Evolutionary conservation across 2,113 vertebrate species (phyloP), one percentile per base, ranked within the genome.

Genomic region (Willisornis vidua): DNA sequence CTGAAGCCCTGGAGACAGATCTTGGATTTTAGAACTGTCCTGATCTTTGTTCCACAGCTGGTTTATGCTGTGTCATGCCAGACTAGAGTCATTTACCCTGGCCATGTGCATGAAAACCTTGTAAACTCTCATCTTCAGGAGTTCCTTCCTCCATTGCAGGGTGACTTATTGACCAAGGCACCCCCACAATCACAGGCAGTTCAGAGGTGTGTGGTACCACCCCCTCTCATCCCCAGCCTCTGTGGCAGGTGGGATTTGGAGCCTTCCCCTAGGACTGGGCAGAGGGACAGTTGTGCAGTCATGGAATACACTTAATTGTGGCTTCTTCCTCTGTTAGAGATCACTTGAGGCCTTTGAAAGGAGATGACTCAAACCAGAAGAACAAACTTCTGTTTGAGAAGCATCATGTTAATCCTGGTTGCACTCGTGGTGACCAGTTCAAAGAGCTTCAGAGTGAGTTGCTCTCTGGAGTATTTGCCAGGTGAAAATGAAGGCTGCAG

Each of bases 251-350:
- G 58, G 12, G 9, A 4, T 10, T 37, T 55, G 63, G 51, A 89
- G 35, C 81, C 71, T 85, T 35, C 68, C 41, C 8, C 43, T 75
- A 79, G 85, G 29, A 55, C 9, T 15, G 63, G 61, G 78, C 85
- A 96, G 87, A 93, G 81, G 90, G 93, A 31, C 72, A 75, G 65
- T 84, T 71, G 72, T 86, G 94, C 90, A 83, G 70, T 16, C 16
- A 3, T 65, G 81, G 77, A 79, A 88, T 59, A 86, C 9, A 87
- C 52, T 45, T 71, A 25, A 71, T 74, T 51, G 14, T 3, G 77
- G 82, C 79, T 52, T 51, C 72, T 67, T 55, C 75, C 52, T 78
- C 92, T 92, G 65, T 37, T 86, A 35, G 1, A 73, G 91, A 75
- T 71, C 85, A 57, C 68, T 51, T 5, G 4, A 88, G 57, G 71